Conservation (phyloP, 1,140 invertebrate genomes). For the Aphaenogaster rudis region DNA sequence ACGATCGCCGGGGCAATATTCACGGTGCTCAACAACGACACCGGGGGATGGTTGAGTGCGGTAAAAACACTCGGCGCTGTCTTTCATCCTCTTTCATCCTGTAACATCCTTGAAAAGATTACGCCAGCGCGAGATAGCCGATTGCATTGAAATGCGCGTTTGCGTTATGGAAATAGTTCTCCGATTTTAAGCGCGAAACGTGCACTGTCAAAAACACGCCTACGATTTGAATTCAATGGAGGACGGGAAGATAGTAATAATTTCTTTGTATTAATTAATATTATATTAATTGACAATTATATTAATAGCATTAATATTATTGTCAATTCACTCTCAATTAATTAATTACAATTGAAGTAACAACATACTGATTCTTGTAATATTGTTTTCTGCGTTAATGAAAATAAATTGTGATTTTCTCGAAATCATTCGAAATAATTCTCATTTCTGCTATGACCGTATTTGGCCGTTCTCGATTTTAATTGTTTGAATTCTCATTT, state of each 20-base stretch:
- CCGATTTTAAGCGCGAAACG: background rate
- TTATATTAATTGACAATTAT: background rate
- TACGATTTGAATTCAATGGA: background rate
- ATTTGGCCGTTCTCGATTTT: no score
- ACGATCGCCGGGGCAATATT: constrained; percentile 20
- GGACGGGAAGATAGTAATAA: background rate
- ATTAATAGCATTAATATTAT: background rate
- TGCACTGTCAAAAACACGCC: background rate
- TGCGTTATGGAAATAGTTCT: background rate
- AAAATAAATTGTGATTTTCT: background rate
- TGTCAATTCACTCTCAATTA: background rate
- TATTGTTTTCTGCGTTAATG: background rate
- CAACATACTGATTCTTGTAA: background rate
- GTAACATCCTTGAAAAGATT: constrained; percentile 45
- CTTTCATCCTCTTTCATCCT: constrained; percentile 12
- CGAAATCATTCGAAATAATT: background rate
- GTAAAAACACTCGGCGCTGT: constrained; percentile 35
- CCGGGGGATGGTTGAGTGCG: background rate
- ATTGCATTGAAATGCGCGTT: constrained; percentile 18
- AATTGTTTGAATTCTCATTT: background rate
- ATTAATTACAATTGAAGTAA: constrained; percentile 10
- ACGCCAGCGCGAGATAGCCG: no score
- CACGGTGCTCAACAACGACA: background rate
- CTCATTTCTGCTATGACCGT: background rate
- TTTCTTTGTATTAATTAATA: constrained; percentile 2